Base-by-base conservation (phyloP, 2,113 vertebrate genomes). In the Clarias batrachus region DNA sequence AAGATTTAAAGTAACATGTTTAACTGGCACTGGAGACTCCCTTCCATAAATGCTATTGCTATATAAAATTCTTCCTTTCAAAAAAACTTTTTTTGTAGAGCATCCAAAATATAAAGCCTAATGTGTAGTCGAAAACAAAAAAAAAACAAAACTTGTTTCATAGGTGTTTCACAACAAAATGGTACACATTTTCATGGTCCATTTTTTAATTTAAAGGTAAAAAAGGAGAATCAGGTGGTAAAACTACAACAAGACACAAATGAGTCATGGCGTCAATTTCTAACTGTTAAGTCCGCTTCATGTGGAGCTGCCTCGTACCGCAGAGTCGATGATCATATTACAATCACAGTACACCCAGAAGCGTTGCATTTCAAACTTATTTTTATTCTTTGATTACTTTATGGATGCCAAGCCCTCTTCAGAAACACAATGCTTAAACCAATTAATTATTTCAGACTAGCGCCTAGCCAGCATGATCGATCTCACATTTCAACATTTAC, bases 401-500 rank as follows among this genome's bases (percentile, higher is more conserved):
- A 37, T 5, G 37, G 70, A 73, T 23, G 37, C 37, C 19, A 23
- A 48, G 71, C 41, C 12, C 12, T 54, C 52, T 48, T 25, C 33
- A 10, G 17, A 17, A 41, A 19, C 23, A 19, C 33, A 21, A 33
- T 14, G 16, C 68, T 37, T 48, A 73, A 73, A 73, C 73, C 37
- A 25, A 76, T 54, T 14, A 76, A 52, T 25, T 52, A 16, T 16
- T 76, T 27, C 48, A 16, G 25, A 27, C 25, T 56, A 8, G 48
- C 14, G 16, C 48, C n/a, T 54, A 16, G 19, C 59, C 21, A 48
- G 23, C 7, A 60, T 52, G 83, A 21, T 57, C 1, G 48, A 48
- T 74, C 23, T 48, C 83, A 62, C 71, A 85, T 59, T 48, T 12
- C 37, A 63, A 52, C 70, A 76, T 77, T 85, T 57, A 52, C 54